Evolutionary conservation across 2,797 vertebrate genomes (phyloP), one percentile per base, ranked within the genome.

Genomic region (Neosalanx taihuensis): DNA sequence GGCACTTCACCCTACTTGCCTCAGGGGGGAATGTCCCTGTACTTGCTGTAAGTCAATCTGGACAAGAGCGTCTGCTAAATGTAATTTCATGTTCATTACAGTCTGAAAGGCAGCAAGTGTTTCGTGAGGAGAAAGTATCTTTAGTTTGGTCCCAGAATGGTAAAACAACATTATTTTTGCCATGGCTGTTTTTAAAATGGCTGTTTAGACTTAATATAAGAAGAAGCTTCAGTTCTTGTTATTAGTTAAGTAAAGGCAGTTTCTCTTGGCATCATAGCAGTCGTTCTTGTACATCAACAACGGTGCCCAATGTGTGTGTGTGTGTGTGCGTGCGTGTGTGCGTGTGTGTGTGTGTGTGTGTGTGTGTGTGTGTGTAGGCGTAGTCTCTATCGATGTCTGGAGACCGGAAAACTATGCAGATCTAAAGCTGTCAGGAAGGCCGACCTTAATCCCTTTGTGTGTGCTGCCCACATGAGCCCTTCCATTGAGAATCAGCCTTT

Each of bases 341-440:
- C 18, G 18, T n/a, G 51, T 17, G 51, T 51, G 49, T 18, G 49
- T 13, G 30, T 74, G 70, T 77, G 64, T 60, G 33, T 10, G 33
- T 26, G 23, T 26, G 23, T 1, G 23, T 1, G 23, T 26, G 23
- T 26, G 23, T 26, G 23, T 4, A 30, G 13, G 6, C 6, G 6
- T 29, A n/a, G 79, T 75, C 72, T 83, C 74, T 81, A 79, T 86
- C 79, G 79, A 75, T 83, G 76, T 86, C 86, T 86, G 75, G 76
- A 85, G 78, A 81, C 78, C 75, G 80, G 76, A 90, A 90, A 89
- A 87, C 67, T 78, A 85, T 86, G 85, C 78, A 76, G 80, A 83
- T 89, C 80, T 72, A 84, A 89, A 88, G 86, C 85, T 87, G 82
- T 76, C 80, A 82, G 86, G 84, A 89, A 86, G 88, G 81, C 85